Conservation (phyloP, 1,140 invertebrate genomes). For the Drosophila ohnishii region DNA sequence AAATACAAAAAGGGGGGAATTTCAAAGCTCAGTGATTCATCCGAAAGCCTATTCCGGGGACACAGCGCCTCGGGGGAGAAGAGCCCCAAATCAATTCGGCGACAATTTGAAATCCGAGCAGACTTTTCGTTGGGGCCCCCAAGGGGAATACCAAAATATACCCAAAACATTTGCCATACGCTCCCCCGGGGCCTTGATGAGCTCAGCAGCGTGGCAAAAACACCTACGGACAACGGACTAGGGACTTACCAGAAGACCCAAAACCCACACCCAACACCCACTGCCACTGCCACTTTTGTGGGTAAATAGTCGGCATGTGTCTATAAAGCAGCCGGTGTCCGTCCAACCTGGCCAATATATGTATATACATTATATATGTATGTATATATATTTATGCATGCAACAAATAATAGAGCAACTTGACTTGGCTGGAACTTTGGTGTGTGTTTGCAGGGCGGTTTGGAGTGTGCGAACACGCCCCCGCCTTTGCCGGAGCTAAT, state of each 20-base stretch:
- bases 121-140: slow-evolving; percentile 1
- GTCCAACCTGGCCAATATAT: slow-evolving; percentile 36
- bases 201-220: slow-evolving; percentile 60
- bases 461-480: slow-evolving; percentile 17
- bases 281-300: slow-evolving; percentile 52
- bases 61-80: slow-evolving; percentile 10
- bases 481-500: slow-evolving; percentile 30
- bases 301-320: slow-evolving; percentile 75
- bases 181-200: slow-evolving; percentile 59
- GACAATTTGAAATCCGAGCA: slow-evolving; percentile 12
- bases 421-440: slow-evolving; percentile 26
- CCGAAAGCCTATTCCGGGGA: slow-evolving; percentile 1
- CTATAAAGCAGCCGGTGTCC: slow-evolving; percentile 40
- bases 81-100: slow-evolving; percentile 15
- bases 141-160: slow-evolving; percentile 14
- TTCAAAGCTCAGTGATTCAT: background rate
- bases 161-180: slow-evolving; percentile 25
- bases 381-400: slow-evolving; percentile 55
- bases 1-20: background rate
- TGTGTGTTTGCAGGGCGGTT: background rate
- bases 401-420: slow-evolving; percentile 65
- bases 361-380: slow-evolving; percentile 9
- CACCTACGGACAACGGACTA: slow-evolving; percentile 15
- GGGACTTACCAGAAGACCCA: slow-evolving; percentile 5
- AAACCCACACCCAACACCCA: slow-evolving; percentile 14